Conservation (phyloP, 2,113 vertebrate genomes). For the Noctilio leporinus region DNA sequence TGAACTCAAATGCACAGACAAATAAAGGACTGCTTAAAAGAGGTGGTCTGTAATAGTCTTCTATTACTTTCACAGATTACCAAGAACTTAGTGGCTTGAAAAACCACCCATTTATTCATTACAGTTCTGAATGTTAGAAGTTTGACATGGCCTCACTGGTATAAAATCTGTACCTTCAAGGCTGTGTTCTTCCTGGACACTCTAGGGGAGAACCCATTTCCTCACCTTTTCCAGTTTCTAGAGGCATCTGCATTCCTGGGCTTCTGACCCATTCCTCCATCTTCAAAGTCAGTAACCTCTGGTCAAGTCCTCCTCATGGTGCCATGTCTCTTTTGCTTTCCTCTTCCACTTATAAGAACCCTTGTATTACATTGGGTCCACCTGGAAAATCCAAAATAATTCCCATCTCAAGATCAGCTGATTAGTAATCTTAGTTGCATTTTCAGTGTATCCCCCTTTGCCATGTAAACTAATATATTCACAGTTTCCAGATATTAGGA, state of each 20-base stretch:
- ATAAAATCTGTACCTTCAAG: not conserved
- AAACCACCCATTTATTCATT: not conserved
- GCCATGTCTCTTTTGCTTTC: not conserved
- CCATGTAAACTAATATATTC: accelerated
- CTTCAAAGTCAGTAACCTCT: not conserved
- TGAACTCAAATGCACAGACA: not conserved
- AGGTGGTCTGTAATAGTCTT: not conserved
- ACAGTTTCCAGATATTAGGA: too few species aligned
- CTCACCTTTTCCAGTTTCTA: not conserved
- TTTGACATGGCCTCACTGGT: not conserved
- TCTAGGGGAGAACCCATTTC: not conserved
- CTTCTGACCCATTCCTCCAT: not conserved
- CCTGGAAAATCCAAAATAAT: not conserved
- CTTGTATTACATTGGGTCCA: not conserved
- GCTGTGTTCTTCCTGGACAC: not conserved
- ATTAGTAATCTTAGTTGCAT: not conserved
- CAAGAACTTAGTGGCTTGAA: not conserved
- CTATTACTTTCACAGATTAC: not conserved
- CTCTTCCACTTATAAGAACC: not conserved
- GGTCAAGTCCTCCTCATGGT: not conserved
- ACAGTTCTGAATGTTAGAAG: not conserved
- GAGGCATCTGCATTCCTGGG: not conserved
- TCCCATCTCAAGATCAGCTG: not conserved
- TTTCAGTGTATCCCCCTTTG: not conserved
- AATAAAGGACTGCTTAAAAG: not conserved